Evolutionary conservation across 2,888 invertebrate species (phyloP), one percentile per base, ranked within the genome.

Genomic region (Strigamia transsilvanica): DNA sequence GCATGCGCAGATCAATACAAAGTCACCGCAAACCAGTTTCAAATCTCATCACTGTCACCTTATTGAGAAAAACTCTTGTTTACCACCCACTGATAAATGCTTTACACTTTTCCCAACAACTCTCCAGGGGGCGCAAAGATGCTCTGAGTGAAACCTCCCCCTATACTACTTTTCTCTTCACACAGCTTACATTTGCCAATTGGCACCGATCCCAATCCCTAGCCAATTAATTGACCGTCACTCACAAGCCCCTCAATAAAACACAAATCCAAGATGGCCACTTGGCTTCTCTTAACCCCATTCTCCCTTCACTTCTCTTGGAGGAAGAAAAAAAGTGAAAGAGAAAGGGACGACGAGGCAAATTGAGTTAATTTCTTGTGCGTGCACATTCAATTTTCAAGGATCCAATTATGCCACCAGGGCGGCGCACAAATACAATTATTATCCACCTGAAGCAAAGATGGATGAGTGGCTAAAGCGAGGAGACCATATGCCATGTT

Each of bases 311-410:
- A n/a, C n/a, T n/a, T n/a, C n/a, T n/a, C n/a, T n/a, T n/a, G n/a
- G n/a, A n/a, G n/a, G 61, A 61, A 18, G 18, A 61, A 61, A 18
- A 18, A 61, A 61, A 18, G 10, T 18, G 61, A 61, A 61, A 61
- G 61, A 5, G 51, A 51, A 51, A 51, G 13, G 51, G 12, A 51
- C 27, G 51, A 51, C 18, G 61, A 66, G 0, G 61, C 21, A 66
- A 66, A 66, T 66, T 21, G 61, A 66, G 61, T 66, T 66, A 66
- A 66, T 66, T 66, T 66, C 61, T 66, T 66, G 61, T 23, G 61
- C 61, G 61, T 66, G 61, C 61, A 66, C 61, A 66, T 66, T 66
- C 61, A 66, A 66, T 66, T 66, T 66, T 66, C 61, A 66, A 66
- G 61, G 61, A 66, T 66, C 61, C 61, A 66, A 66, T 66, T 66